Evolutionary conservation across 2,797 vertebrate species (phyloP).

Genomic region (Phoeniculus purpureus): DNA sequence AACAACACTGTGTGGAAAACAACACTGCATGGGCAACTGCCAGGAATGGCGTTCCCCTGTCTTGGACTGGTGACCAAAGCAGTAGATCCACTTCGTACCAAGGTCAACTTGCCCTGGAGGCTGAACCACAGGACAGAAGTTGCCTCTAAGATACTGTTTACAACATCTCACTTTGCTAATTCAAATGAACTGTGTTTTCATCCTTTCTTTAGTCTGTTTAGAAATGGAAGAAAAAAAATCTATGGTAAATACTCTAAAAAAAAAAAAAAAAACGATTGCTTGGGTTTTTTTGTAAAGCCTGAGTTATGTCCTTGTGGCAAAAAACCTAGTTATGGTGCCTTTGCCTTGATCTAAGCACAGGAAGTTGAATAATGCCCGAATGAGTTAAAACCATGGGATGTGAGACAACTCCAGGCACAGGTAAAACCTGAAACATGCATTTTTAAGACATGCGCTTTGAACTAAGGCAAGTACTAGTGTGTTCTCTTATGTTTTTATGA

Average conservation of each 20-base stretch:
- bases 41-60: background rate
- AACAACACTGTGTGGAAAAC: background rate
- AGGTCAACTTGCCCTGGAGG: background rate
- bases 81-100: background rate
- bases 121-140: background rate
- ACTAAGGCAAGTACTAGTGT: background rate
- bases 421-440: background rate
- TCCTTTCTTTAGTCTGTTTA: background rate
- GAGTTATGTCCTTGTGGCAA: background rate
- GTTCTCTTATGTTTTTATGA: background rate
- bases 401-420: background rate
- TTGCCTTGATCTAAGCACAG: background rate
- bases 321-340: background rate
- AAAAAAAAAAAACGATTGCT: background rate
- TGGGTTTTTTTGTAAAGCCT: background rate
- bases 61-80: background rate
- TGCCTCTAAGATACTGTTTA: background rate
- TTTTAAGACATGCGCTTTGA: background rate
- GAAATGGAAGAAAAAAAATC: background rate
- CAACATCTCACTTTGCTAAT: background rate
- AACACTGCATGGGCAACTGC: background rate
- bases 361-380: background rate
- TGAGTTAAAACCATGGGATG: background rate
- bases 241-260: background rate
- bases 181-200: background rate